Base-by-base conservation (phyloP, 2,797 vertebrate species). In the Scyliorhinus canicula region DNA sequence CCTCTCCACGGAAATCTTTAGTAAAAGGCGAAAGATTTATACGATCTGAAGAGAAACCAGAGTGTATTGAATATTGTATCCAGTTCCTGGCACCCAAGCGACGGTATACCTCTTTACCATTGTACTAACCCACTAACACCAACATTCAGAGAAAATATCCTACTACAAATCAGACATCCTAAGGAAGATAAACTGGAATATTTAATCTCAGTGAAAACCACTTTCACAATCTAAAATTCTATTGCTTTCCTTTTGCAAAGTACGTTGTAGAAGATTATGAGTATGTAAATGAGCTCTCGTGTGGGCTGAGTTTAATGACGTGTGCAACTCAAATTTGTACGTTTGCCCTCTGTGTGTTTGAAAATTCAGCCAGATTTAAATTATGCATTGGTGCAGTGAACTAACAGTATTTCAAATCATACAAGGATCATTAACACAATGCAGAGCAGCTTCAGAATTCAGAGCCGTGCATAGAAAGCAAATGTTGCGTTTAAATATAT, bases 21-120 rank as follows among this genome's bases (percentile, higher is more conserved):
- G 74, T 79, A 79, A 79, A 79, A 79, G 74, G 74, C 74, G 74
- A 79, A 79, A 79, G 74, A 79, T 79, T 79, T 79, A 79, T 79
- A 79, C 74, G 74, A 79, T 79, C 74, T 79, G 74, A 79, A 79
- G 74, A 79, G n/a, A 79, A 79, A 79, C 74, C 74, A 79, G 74
- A 79, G 74, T 40, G 6, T 44, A 79, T 16, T 79, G 3, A 40
- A n/a, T 0, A 19, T 0, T 3, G 0, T 14, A 0, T 0, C 4
- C 74, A 79, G 0, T 5, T 19, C 74, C 74, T 79, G 12, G 3
- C 14, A 4, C 74, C 74, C n/a, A 79, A 79, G 74, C 40, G 12
- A 3, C 40, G 4, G 6, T n/a, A 16, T 19, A 4, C 74, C 74
- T 79, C 74, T 79, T 79, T 79, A 44, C 40, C n/a, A 6, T 79